Percentiles rank a stretch among this genome's conserved stretches.
These are phyloP conservation scores for Plagodis dolabraria DNA, from an alignment of 2,888 invertebrate species.

Conservation along the genomic window DNA sequence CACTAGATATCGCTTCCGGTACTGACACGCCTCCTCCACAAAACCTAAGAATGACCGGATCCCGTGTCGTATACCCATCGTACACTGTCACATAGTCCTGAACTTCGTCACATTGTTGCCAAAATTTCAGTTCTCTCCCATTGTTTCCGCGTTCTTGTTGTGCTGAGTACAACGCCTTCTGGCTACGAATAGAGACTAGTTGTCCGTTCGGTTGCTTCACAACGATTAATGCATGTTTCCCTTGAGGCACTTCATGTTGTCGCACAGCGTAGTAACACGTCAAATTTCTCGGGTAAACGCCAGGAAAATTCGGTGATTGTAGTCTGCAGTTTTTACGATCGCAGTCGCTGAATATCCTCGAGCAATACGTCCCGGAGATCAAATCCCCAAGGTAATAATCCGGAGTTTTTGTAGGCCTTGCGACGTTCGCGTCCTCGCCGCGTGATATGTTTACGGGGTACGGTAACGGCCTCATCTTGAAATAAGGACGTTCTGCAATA, in stretches of 20 bases:
- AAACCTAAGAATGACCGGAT: slow-evolving; percentile 94
- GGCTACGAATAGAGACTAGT: slow-evolving; percentile 92
- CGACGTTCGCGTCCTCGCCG: slow-evolving; percentile 69
- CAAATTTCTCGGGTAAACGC: slow-evolving; percentile 96
- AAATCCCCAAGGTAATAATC: slow-evolving; percentile 93
- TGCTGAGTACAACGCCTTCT: slow-evolving; percentile 87
- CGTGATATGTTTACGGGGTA: slow-evolving; percentile 81
- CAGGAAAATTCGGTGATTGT: slow-evolving; percentile 97
- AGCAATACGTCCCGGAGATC: slow-evolving; percentile 96
- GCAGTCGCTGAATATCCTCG: slow-evolving; percentile 96
- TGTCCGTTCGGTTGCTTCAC: slow-evolving; percentile 94
- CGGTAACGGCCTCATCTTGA: slow-evolving; percentile 76
- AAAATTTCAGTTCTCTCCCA: slow-evolving; percentile 87
- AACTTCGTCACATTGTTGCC: slow-evolving; percentile 94
- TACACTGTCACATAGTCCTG: slow-evolving; percentile 95
- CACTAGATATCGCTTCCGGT: slow-evolving; percentile 93
- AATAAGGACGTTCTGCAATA: slow-evolving; percentile 80
- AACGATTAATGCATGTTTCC: slow-evolving; percentile 94
- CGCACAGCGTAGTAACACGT: slow-evolving; percentile 97
- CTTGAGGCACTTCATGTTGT: slow-evolving; percentile 93
- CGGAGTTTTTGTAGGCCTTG: slow-evolving; percentile 75
- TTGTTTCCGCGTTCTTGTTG: slow-evolving; percentile 85
- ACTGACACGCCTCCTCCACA: slow-evolving; percentile 95
- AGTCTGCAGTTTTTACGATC: slow-evolving; percentile 95
- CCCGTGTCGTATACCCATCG: slow-evolving; percentile 94